These are phyloP conservation scores for Acanthosepion esculentum DNA, from an alignment of 2,888 invertebrate genomes.

Conservation along the genomic window DNA sequence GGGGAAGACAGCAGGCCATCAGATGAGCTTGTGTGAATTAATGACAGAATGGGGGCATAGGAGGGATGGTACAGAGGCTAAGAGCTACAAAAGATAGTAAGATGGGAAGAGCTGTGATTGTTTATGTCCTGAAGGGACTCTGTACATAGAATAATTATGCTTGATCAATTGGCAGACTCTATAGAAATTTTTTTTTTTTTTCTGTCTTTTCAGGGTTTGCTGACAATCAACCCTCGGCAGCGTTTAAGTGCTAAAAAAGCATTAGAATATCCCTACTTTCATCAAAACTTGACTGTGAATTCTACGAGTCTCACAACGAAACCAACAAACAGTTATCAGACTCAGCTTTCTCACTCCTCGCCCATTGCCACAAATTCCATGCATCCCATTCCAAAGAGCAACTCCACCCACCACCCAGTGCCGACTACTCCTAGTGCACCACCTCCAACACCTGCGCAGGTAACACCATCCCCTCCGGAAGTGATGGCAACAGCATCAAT, in stretches of 20 bases:
- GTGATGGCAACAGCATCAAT: background rate
- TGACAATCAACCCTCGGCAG: constrained; percentile 68
- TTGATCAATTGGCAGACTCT: background rate
- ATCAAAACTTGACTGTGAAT: constrained; percentile 58
- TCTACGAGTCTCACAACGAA: background rate
- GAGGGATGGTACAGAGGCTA: no score
- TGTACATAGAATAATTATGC: no score
- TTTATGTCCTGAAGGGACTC: no score
- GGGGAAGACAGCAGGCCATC: no score
- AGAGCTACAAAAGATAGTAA: no score
- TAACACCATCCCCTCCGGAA: background rate
- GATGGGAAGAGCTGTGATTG: no score
- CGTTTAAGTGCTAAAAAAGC: constrained; percentile 68
- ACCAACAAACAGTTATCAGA: background rate
- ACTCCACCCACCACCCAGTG: background rate
- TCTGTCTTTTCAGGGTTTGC: constrained; percentile 64
- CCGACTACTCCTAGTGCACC: background rate
- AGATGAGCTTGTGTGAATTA: no score
- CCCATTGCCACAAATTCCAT: background rate
- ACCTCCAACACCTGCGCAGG: background rate
- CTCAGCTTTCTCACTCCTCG: background rate
- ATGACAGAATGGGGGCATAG: no score
- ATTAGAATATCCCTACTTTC: constrained; percentile 68
- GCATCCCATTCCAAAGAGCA: background rate
- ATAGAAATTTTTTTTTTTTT: background rate